These are phyloP conservation scores for Arnoldichthys spilopterus DNA, from an alignment of 2,797 vertebrate species.

Conservation along the genomic window DNA sequence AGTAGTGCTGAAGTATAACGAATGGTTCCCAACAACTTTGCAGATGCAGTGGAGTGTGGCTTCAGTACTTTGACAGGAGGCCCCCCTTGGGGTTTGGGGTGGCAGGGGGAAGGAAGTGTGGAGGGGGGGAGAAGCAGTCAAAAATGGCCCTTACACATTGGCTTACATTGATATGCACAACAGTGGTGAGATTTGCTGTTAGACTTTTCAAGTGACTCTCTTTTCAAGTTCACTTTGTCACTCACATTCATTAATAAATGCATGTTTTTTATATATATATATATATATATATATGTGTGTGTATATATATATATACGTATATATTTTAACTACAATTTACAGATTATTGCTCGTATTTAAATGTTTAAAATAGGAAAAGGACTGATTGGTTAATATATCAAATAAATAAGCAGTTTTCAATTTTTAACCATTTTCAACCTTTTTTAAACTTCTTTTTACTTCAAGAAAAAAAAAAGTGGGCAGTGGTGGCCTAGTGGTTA, in stretches of 20 bases:
- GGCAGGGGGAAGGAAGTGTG: background rate
- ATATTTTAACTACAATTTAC: too few species aligned
- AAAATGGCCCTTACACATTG: slow-evolving; percentile 22
- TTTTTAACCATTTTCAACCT: too few species aligned
- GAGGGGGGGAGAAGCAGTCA: slow-evolving; percentile 2
- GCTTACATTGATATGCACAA: slow-evolving; percentile 32
- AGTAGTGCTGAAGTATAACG: slow-evolving; percentile 12
- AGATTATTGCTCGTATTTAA: too few species aligned
- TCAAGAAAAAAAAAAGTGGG: too few species aligned
- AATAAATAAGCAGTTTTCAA: too few species aligned
- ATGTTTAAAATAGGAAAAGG: too few species aligned
- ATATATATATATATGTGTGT: too few species aligned
- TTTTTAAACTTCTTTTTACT: too few species aligned
- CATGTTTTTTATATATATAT: too few species aligned
- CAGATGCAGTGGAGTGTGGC: slow-evolving; percentile 26
- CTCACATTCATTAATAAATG: background rate
- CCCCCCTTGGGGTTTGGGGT: slow-evolving; percentile 3
- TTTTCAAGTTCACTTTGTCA: background rate
- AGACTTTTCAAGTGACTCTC: background rate
- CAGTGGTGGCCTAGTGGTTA: too few species aligned
- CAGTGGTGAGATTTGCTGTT: slow-evolving; percentile 30
- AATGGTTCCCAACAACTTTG: slow-evolving; percentile 16
- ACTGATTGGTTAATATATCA: too few species aligned
- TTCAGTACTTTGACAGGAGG: slow-evolving; percentile 39
- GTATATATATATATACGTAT: too few species aligned